These are phyloP conservation scores for Ctenopoma kingsleyae DNA, from an alignment of 2,797 vertebrate genomes.

Conservation along the genomic window DNA sequence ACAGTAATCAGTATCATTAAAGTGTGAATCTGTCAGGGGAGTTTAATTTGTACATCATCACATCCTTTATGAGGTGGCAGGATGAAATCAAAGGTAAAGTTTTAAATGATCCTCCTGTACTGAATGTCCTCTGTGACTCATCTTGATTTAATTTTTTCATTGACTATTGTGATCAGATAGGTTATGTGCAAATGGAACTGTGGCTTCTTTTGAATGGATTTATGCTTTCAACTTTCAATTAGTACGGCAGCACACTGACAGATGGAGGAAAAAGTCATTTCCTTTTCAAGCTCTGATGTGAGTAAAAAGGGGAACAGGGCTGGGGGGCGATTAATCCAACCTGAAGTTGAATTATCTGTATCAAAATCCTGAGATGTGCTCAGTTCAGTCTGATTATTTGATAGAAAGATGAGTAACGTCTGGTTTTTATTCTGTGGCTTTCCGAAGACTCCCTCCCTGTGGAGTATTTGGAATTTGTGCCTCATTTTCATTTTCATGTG, in stretches of 20 bases:
- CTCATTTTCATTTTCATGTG: neutral
- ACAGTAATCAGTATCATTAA: slow-evolving; percentile 6
- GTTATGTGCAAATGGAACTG: slow-evolving; percentile 31
- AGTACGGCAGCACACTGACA: slow-evolving; percentile 12
- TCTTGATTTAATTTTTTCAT: slow-evolving; percentile 17
- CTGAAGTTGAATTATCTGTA: slow-evolving; percentile 15
- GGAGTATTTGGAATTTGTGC: neutral
- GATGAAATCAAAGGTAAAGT: slow-evolving; percentile 1
- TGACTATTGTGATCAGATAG: slow-evolving; percentile 19
- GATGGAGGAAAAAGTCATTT: slow-evolving; percentile 38
- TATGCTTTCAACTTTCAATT: slow-evolving; percentile 52
- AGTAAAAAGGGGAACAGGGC: neutral
- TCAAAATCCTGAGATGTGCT: slow-evolving; percentile 20
- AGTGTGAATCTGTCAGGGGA: neutral
- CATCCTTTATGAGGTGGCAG: neutral
- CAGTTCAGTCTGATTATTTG: neutral
- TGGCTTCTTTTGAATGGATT: slow-evolving; percentile 30
- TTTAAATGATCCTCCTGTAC: neutral
- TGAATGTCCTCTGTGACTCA: slow-evolving; percentile 7
- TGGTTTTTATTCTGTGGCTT: neutral
- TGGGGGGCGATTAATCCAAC: slow-evolving; percentile 1
- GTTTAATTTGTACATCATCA: slow-evolving; percentile 22
- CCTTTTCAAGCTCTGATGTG: slow-evolving; percentile 18
- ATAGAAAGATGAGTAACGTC: neutral
- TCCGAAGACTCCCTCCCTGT: neutral